Base-by-base conservation (phyloP, 2,797 vertebrate species). In the Threskiornis aethiopicus region DNA sequence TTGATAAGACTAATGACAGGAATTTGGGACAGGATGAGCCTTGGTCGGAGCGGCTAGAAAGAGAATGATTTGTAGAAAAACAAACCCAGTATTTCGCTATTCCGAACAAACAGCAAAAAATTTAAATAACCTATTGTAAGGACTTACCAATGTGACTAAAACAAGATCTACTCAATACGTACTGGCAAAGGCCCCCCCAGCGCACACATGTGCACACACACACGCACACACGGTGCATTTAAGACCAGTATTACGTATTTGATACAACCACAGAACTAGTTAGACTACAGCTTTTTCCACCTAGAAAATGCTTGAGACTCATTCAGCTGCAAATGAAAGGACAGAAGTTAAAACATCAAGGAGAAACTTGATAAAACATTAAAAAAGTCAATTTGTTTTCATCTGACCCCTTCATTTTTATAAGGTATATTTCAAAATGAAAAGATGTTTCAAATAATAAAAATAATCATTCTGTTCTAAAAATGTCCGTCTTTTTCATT, bases 161-260 rank as follows among this genome's bases (percentile, higher is more conserved):
- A 13, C 15, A 75, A 71, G 24, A 52, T 37, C 41, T 85, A 64
- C 31, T 51, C 21, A 29, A 6, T 18, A 83, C 1, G 5, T 39
- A 28, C 33, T 57, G n/a, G 20, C 49, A 77, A 70, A 88, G 5
- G 5, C 26, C 18, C 41, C 4, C 4, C 17, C 6, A 13, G 29
- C 5, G 7, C 1, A 1, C 3, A 9, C 0, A 0, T 39, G 5
- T 13, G 41, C 19, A 14, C 13, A 2, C 14, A 13, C 7, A 5
- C 14, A 19, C 9, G 24, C 11, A 20, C 4, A 26, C 5, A 14
- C 0, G 0, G 19, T 64, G 41, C 31, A 16, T 88, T 80, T 46
- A 57, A 77, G 41, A 73, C 24, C 25, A 52, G 20, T 55, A 11
- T 83, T 64, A 47, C 8, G 10, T 16, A 13, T 54, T 80, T 73